Percentiles rank a stretch among this genome's conserved stretches.
These are phyloP conservation scores for Anas acuta DNA, from an alignment of 2,797 vertebrate genomes.

Conservation along the genomic window DNA sequence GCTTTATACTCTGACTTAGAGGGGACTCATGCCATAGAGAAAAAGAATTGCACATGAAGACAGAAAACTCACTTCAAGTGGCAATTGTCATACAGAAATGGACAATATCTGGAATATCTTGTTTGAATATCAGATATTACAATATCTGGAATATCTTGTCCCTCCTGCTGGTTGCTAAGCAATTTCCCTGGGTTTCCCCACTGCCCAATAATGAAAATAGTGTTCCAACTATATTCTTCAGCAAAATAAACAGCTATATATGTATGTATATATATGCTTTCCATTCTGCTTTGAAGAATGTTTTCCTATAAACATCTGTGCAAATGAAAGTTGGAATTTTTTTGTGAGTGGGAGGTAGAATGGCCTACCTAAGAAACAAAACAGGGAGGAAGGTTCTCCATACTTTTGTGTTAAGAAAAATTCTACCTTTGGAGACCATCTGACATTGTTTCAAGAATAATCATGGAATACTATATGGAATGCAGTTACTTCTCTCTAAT, in stretches of 20 bases:
- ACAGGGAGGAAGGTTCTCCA: not conserved
- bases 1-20: not conserved
- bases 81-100: not conserved
- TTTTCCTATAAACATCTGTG: not conserved
- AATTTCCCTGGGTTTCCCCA: not conserved
- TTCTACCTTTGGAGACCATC: not conserved
- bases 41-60: not conserved
- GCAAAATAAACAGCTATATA: not conserved
- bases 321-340: not conserved
- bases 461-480: not conserved
- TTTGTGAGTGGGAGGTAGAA: not conserved
- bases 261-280: not conserved
- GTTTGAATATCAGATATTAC: too few species aligned
- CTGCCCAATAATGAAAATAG: not conserved
- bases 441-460: not conserved
- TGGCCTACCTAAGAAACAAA: not conserved
- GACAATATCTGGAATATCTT: too few species aligned
- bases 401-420: not conserved
- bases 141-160: too few species aligned
- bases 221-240: not conserved
- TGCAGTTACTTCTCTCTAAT: not conserved
- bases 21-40: not conserved
- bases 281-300: not conserved
- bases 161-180: not conserved
- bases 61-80: not conserved